Evolutionary conservation across 2,888 invertebrate genomes (phyloP), one percentile per base, ranked within the genome.

Genomic region (Slavum lentiscoides): DNA sequence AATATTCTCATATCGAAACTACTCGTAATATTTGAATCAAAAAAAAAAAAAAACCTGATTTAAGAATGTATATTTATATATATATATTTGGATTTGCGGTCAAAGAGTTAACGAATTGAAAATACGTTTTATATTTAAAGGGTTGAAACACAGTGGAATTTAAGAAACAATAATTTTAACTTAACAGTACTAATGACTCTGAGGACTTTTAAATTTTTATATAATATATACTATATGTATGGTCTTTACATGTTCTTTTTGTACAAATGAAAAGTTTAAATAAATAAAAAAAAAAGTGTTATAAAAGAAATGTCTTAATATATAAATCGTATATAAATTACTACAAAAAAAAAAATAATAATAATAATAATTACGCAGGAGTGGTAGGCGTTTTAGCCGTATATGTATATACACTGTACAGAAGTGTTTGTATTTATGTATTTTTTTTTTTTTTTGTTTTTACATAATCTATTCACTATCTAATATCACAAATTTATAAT

Each of bases 401-500:
- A 9, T 59, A 37, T 43, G 4, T 39, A 19, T 39, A 21, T 72
- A 80, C 80, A 64, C 64, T 72, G 53, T 80, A 80, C 80, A 80
- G 39, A 73, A 30, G 9, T 61, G 9, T 43, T 61, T 19, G 21
- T 37, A 15, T 30, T 8, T 43, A 17, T 43, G 61, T 68, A 30
- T 30, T 17, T 49, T 39, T 72, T 21, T 64, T 43, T 43, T 43
- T 43, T 9, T 2, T 43, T 43, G 39, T 43, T 43, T 43, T 43
- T 43, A 43, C 43, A 80, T 62, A 72, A 39, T 64, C 55, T 62
- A 80, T 64, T 80, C 77, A 64, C 70, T 80, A 80, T 64, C 80
- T 80, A 80, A 80, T 80, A 80, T 80, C 80, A 80, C 80, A 80
- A 80, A 80, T 64, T 69, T 49, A 30, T 30, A 68, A 68, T 30